Conservation (phyloP, 2,797 vertebrate species). For the Apodemus agrarius region DNA sequence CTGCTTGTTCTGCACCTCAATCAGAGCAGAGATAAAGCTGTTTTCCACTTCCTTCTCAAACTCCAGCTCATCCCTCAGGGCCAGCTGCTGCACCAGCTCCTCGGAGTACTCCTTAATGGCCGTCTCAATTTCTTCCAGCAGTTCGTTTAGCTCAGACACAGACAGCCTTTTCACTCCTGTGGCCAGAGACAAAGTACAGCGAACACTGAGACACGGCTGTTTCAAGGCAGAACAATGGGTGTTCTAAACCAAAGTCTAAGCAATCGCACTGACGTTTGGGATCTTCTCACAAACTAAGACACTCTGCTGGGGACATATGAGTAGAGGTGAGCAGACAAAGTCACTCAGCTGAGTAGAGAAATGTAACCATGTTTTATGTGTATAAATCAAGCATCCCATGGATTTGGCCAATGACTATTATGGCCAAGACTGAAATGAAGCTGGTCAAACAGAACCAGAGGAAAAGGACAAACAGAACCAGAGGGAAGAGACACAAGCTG, state of each 20-base stretch:
- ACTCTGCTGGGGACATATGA: neutral
- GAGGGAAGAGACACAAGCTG: neutral
- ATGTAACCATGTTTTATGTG: neutral
- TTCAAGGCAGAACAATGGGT: neutral
- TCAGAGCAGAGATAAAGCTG: constrained; percentile 98
- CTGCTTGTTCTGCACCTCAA: constrained; percentile 98
- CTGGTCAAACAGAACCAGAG: neutral
- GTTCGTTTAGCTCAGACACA: constrained; percentile 93
- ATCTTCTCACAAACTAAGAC: neutral
- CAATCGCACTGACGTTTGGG: neutral
- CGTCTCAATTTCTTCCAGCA: constrained; percentile 95
- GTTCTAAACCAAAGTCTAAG: constrained; percentile 1
- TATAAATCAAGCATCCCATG: neutral
- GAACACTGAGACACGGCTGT: neutral
- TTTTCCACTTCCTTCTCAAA: constrained; percentile 99
- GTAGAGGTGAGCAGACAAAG: neutral
- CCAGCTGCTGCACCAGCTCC: constrained; percentile 96
- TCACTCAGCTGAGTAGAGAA: neutral
- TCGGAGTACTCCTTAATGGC: constrained; percentile 96
- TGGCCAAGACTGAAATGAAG: neutral
- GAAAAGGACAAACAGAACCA: neutral
- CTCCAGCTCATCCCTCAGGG: constrained; percentile 96
- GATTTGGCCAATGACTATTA: neutral
- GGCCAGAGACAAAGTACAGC: constrained; percentile 39
- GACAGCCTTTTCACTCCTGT: constrained; percentile 93